Conservation (phyloP, 2,797 vertebrate species). For the Anniella stebbinsi region DNA sequence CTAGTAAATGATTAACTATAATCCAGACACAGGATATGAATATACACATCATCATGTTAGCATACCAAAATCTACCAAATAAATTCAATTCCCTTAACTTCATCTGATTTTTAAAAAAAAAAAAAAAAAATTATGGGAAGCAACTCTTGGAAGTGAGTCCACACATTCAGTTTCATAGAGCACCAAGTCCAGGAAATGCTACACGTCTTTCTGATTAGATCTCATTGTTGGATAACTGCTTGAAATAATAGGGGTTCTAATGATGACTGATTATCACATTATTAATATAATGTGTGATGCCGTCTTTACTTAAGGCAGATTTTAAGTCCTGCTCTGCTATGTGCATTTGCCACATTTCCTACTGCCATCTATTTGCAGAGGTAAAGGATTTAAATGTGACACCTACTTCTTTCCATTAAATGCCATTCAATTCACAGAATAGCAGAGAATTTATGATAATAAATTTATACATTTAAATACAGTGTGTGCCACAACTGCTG, state of each 20-base stretch:
- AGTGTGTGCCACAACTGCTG: conserved; percentile 70
- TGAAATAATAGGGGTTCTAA: neutral
- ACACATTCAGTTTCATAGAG: neutral
- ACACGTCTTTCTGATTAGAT: neutral
- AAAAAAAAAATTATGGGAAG: neutral
- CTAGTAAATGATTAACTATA: neutral
- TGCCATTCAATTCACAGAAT: conserved; percentile 54
- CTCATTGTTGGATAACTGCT: neutral
- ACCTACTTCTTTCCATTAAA: conserved; percentile 42
- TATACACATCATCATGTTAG: neutral
- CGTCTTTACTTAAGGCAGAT: neutral
- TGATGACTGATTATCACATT: conserved; percentile 2
- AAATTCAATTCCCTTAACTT: neutral
- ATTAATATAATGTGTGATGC: conserved; percentile 3
- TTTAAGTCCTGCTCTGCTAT: conserved; percentile 13
- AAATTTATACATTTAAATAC: conserved; percentile 70
- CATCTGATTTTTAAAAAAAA: neutral
- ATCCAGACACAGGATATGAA: neutral
- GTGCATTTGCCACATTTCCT: conserved; percentile 29
- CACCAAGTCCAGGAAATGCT: neutral
- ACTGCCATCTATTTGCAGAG: conserved; percentile 9
- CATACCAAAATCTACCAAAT: neutral
- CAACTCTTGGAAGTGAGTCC: neutral
- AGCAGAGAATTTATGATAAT: conserved; percentile 62
- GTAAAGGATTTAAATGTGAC: conserved; percentile 23